Percentiles rank a stretch among this genome's conserved stretches.
phyloP scores from a whole-genome alignment of 2,888 invertebrate genomes.

The Coronaproctus castanopsis region DNA sequence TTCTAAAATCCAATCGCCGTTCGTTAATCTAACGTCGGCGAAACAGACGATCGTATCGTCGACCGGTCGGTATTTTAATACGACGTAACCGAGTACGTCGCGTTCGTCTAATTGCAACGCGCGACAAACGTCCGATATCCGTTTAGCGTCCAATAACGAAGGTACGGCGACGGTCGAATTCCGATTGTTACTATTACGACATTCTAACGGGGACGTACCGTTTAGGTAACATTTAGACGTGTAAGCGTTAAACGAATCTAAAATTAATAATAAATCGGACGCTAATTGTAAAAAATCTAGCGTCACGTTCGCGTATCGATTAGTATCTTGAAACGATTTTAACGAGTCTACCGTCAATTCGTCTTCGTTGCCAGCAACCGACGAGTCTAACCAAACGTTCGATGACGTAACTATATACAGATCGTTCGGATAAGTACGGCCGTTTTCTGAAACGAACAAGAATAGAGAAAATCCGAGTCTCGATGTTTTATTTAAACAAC shows the following conservation, averaged over 20 bases:
- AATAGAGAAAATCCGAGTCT: no score
- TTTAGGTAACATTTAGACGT: slow-evolving; percentile 1
- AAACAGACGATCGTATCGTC: neutral
- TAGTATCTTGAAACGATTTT: slow-evolving; percentile 1
- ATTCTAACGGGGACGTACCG: neutral
- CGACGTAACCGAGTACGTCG: neutral
- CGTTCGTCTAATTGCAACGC: neutral
- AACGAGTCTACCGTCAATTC: slow-evolving; percentile 2
- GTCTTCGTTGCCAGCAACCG: slow-evolving; percentile 7
- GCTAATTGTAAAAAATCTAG: slow-evolving; percentile 12
- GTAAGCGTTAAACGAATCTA: slow-evolving; percentile 12
- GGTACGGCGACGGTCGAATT: neutral
- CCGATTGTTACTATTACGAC: neutral
- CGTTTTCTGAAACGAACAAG: no score
- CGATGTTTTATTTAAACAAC: no score
- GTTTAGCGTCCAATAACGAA: neutral
- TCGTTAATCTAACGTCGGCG: neutral
- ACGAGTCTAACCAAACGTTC: slow-evolving; percentile 7
- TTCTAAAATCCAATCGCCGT: neutral
- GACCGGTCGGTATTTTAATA: neutral
- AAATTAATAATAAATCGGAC: neutral
- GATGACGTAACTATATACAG: slow-evolving; percentile 7
- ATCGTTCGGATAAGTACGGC: neutral
- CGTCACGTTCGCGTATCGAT: slow-evolving; percentile 5
- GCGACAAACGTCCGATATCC: neutral